These are phyloP conservation scores for Periphyllus acericola DNA, from an alignment of 2,888 invertebrate species.

Conservation along the genomic window DNA sequence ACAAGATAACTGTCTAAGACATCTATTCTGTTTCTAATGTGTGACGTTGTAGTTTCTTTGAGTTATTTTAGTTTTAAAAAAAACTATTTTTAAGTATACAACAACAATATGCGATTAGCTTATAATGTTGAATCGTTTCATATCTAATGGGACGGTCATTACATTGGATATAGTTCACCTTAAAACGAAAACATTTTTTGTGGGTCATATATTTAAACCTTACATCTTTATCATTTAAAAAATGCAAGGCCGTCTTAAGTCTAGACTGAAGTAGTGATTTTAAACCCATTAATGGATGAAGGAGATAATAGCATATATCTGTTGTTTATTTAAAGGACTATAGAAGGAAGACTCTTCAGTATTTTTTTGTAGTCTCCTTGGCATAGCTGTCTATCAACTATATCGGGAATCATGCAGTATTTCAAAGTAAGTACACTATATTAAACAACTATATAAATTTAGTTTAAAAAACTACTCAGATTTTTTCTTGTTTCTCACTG, in stretches of 20 bases:
- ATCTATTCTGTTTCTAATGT: too few species aligned
- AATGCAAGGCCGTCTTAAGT: background rate
- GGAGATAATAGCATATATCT: background rate
- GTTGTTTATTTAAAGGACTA: constrained; percentile 33
- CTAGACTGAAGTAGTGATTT: constrained; percentile 11
- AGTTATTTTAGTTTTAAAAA: too few species aligned
- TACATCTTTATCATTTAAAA: background rate
- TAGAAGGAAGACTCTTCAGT: background rate
- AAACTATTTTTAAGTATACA: too few species aligned
- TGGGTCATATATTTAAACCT: background rate
- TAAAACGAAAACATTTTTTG: background rate
- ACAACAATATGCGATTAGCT: background rate
- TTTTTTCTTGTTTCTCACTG: background rate
- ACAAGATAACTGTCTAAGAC: background rate
- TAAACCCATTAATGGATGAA: background rate
- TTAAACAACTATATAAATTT: too few species aligned
- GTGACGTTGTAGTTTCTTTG: too few species aligned
- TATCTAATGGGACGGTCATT: background rate
- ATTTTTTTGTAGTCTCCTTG: background rate
- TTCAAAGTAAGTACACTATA: constrained; percentile 24
- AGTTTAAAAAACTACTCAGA: too few species aligned
- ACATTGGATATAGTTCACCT: background rate
- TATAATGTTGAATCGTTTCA: background rate
- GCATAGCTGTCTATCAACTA: background rate
- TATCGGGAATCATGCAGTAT: background rate